Evolutionary conservation across 2,888 invertebrate genomes (phyloP), one percentile per base, ranked within the genome.

Genomic region (Noctua pronuba): DNA sequence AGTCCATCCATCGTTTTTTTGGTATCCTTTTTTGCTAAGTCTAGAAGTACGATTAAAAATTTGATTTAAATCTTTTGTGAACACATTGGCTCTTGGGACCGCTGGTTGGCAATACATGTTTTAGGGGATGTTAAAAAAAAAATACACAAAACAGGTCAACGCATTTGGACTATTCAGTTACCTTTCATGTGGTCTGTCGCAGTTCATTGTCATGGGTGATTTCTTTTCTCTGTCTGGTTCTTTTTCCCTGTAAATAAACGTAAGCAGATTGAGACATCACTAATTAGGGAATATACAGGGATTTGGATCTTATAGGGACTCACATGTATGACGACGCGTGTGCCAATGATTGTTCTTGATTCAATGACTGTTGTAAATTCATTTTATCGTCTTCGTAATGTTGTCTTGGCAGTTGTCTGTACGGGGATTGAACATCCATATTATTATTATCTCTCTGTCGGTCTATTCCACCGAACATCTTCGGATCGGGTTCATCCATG

Each of bases 161-260:
- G 5, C 60, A 31, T 68, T n/a, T 41, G 3, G n/a, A 18, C n/a
- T n/a, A n/a, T 65, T 31, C 65, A 71, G 11, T 62, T 92, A 95
- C 95, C 94, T 95, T 91, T 96, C 96, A 86, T 95, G 94, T 65
- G 91, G 93, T 83, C 95, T 92, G 13, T 95, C 95, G 78, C 96
- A 96, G 80, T 93, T 95, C 92, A 95, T 91, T 16, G 90, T 80
- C 66, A 91, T 76, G 11, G 91, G 71, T 24, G 82, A n/a, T 85
- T 94, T 95, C 83, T 94, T 95, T 13, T 95, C 95, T 7, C 71
- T 62, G 1, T 73, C 72, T 31, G 80, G 64, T 31, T 95, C 94
- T 87, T 95, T 95, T 1, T 95, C 95, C 73, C 95, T 95, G 92
- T 66, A 92, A 92, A 79, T 35, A 73, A 77, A 82, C 68, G 49